These are phyloP conservation scores for Pachyuromys duprasi DNA, from an alignment of 2,797 vertebrate species.

Conservation along the genomic window DNA sequence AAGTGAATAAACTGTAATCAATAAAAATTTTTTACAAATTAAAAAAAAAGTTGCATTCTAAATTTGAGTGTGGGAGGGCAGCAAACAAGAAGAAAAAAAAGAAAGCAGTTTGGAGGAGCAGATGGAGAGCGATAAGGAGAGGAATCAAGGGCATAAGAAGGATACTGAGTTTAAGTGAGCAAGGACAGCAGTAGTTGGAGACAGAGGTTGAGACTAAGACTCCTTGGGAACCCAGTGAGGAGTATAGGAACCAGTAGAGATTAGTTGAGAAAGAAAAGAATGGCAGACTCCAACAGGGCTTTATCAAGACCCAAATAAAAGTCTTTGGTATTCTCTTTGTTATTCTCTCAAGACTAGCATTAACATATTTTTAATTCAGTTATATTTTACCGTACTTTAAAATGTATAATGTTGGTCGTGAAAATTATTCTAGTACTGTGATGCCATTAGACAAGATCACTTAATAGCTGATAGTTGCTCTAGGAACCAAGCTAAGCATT, in stretches of 20 bases:
- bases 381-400: constrained; percentile 22
- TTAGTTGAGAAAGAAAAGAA: background rate
- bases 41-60: background rate
- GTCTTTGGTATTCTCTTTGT: background rate
- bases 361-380: background rate
- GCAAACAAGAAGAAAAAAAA: background rate
- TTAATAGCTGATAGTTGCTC: background rate
- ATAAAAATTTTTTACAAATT: too few species aligned
- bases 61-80: background rate
- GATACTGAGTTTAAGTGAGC: background rate
- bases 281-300: background rate
- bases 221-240: background rate
- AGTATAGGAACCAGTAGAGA: background rate
- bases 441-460: background rate
- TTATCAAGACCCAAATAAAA: background rate
- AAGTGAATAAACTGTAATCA: too few species aligned
- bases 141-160: background rate
- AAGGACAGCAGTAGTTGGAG: background rate
- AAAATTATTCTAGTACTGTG: background rate
- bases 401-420: background rate
- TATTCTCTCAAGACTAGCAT: background rate
- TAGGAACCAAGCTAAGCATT: background rate
- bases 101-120: background rate
- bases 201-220: background rate
- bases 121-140: background rate